phyloP scores from a whole-genome alignment of 64 coral and sea anemone species.

The Anthopleura sola region DNA sequence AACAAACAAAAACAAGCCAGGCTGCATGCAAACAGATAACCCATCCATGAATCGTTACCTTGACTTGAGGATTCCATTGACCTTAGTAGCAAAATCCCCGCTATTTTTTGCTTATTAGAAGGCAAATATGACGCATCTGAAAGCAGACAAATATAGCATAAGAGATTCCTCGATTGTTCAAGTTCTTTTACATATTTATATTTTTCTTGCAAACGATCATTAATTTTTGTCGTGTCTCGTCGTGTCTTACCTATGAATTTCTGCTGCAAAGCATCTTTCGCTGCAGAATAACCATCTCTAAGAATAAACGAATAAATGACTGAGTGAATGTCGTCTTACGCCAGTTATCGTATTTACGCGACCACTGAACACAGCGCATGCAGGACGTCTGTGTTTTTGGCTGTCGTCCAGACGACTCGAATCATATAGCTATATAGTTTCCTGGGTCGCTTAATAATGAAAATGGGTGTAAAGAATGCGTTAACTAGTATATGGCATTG shows the following conservation, averaged over 20 bases:
- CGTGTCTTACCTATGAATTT: constrained; percentile 80
- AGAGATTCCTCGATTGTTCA: not conserved
- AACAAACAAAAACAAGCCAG: too few relatives aligned
- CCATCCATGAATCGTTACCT: not conserved
- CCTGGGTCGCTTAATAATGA: too few relatives aligned
- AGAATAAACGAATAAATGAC: not conserved
- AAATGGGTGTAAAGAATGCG: too few relatives aligned
- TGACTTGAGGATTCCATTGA: constrained; percentile 3
- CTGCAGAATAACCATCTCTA: constrained; percentile 66
- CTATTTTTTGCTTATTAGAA: constrained; percentile 51
- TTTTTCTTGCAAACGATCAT: not conserved
- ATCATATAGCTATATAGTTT: too few relatives aligned
- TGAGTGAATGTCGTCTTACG: not conserved
- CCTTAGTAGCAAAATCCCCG: constrained; percentile 59
- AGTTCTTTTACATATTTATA: not conserved
- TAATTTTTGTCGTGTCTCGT: not conserved
- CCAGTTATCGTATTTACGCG: too few relatives aligned
- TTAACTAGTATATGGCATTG: too few relatives aligned
- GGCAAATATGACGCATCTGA: constrained; percentile 41
- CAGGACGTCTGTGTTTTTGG: too few relatives aligned
- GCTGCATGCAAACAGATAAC: not conserved
- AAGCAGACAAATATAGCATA: not conserved
- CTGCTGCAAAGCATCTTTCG: constrained; percentile 46
- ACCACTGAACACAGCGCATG: too few relatives aligned
- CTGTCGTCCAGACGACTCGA: too few relatives aligned